Evolutionary conservation across 2,113 vertebrate genomes (phyloP).

Genomic region (Cyanistes caeruleus): DNA sequence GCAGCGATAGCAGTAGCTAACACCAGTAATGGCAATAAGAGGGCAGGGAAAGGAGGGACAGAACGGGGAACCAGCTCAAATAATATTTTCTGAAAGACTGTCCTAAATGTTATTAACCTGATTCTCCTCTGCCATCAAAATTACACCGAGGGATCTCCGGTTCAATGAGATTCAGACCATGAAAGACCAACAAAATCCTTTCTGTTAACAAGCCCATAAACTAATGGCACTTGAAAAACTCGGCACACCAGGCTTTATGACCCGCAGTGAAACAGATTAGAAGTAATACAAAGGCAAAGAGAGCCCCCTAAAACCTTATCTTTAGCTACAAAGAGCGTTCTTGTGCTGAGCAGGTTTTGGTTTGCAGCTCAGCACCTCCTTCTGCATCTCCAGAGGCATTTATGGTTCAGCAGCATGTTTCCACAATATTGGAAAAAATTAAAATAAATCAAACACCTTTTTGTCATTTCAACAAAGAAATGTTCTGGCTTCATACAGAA

Average conservation of each 20-base stretch:
- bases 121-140: constrained; percentile 4
- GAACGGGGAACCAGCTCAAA: not conserved
- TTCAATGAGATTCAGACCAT: not conserved
- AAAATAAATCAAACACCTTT: not conserved
- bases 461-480: not conserved
- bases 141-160: not conserved
- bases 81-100: not conserved
- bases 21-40: not conserved
- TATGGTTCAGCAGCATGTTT: not conserved
- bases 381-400: not conserved
- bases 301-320: not conserved
- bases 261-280: not conserved
- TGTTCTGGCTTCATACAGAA: not conserved
- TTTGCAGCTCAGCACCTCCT: not conserved
- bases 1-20: not conserved
- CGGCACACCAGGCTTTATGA: not conserved
- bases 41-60: not conserved
- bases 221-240: not conserved
- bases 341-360: not conserved
- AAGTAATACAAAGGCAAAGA: not conserved
- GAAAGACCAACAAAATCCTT: constrained; percentile 17
- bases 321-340: not conserved
- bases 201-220: constrained; percentile 31
- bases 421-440: not conserved
- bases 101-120: not conserved